Percentiles rank a stretch among this genome's conserved stretches.
phyloP scores from a whole-genome alignment of 2,888 invertebrate species.

The Hyposoter didymator region DNA sequence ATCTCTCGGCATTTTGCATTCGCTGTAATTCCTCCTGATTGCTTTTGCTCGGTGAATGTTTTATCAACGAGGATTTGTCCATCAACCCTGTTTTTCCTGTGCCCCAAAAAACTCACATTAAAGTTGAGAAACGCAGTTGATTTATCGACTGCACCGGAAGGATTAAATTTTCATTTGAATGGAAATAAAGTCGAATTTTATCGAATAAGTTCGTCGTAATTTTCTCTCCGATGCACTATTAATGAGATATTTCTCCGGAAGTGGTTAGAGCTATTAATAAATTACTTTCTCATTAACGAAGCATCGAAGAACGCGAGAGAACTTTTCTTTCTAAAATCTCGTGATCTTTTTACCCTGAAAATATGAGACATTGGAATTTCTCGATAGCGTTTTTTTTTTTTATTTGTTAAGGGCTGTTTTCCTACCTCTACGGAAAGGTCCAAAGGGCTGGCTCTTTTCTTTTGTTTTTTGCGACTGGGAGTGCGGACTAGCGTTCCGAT shows the following conservation, averaged over 20 bases:
- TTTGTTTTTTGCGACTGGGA: conserved; percentile 85
- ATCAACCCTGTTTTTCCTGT: conserved; percentile 90
- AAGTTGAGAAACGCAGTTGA: not conserved
- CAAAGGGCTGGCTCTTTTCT: conserved; percentile 87
- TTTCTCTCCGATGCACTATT: not conserved
- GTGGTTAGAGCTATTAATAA: not conserved
- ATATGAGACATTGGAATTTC: not conserved
- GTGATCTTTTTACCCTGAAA: not conserved
- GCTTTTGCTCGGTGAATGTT: conserved; percentile 90
- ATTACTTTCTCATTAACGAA: not conserved
- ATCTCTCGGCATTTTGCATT: conserved; percentile 89
- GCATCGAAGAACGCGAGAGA: not conserved
- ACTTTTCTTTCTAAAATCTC: not conserved
- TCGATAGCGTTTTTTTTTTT: not conserved
- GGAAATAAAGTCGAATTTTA: not conserved
- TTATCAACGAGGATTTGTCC: conserved; percentile 95
- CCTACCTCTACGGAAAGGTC: conserved; percentile 90
- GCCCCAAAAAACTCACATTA: conserved; percentile 30
- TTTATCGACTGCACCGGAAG: too few relatives aligned
- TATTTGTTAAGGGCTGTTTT: conserved; percentile 73
- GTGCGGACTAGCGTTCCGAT: conserved; percentile 80
- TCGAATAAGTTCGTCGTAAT: not conserved
- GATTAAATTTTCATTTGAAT: not conserved
- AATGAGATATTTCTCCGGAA: not conserved
- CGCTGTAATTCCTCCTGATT: conserved; percentile 89